Base-by-base conservation (phyloP, 2,888 invertebrate species). In the Philereme vetulata region DNA sequence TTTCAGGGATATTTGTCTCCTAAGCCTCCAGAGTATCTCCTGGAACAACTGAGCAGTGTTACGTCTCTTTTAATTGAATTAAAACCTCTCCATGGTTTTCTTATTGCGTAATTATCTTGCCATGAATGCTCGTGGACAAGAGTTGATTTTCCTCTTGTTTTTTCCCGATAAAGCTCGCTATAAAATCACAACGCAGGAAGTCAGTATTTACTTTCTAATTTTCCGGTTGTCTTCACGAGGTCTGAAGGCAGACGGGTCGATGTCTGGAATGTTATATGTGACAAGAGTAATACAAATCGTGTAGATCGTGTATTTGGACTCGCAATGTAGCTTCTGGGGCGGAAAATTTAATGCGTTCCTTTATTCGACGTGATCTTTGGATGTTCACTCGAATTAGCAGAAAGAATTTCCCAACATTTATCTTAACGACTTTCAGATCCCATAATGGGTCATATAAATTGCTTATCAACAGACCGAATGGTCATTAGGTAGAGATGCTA, bases 1-100 rank as follows among this genome's bases (percentile, higher is more conserved):
- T 90, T 87, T 82, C 80, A 85, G 81, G 80, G 82, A 86, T 88
- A 90, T 90, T 91, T 89, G 90, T 90, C 90, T 90, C 88, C 80
- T 85, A 89, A 88, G 84, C 87, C 88, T 79, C 81, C 63, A 58
- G 86, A 82, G 86, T 84, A 78, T 85, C 81, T 79, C 80, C 81
- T 77, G 77, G 72, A 77, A 80, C 74, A 74, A 77, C 76, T 77
- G 77, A 67, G 82, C 72, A 82, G 82, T 81, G 77, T 83, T 88
- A 78, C 74, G 76, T 84, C 81, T 83, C 75, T 81, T 82, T 85
- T 90, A 89, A 90, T 90, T 90, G 85, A 90, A 89, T 88, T 82
- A 85, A 78, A 77, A 81, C 79, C 75, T 80, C 72, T 77, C 77
- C 73, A 80, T 79, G 73, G 67, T 67, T 70, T 73, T 70, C 74